A percentile compares a stretch with the other conserved stretches of the same genome.
Conservation (phyloP, 2,797 vertebrate genomes). For the Chelmon rostratus region DNA sequence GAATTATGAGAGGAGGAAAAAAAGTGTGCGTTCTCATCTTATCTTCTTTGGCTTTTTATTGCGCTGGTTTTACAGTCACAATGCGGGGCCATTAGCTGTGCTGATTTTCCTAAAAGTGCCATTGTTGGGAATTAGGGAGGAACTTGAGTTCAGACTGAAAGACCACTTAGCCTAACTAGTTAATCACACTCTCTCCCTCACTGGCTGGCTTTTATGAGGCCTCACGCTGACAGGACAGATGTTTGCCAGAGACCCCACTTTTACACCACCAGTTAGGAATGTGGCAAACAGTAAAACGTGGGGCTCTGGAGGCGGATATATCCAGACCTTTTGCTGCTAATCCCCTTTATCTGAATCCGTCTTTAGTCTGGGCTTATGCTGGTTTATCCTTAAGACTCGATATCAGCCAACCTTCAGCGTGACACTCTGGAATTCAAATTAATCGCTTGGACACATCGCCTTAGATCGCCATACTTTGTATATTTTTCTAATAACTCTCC, state of each 20-base stretch:
- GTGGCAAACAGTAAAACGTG: constrained; percentile 75
- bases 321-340: constrained; percentile 77
- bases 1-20: constrained; percentile 37
- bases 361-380: constrained; percentile 72
- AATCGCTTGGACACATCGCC: constrained; percentile 57
- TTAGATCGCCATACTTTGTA: constrained; percentile 50
- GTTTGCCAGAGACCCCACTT: constrained; percentile 80
- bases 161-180: constrained; percentile 80
- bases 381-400: constrained; percentile 77
- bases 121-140: constrained; percentile 75
- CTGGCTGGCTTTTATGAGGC: constrained; percentile 72
- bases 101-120: constrained; percentile 70
- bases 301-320: constrained; percentile 64
- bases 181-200: constrained; percentile 71
- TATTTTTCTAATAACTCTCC: constrained; percentile 56
- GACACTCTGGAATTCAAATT: constrained; percentile 70
- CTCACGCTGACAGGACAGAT: constrained; percentile 81
- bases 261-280: constrained; percentile 79
- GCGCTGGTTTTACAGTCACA: constrained; percentile 47
- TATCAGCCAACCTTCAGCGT: constrained; percentile 69
- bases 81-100: constrained; percentile 59
- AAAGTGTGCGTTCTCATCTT: constrained; percentile 47
- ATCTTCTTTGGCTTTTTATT: constrained; percentile 66
- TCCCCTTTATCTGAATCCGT: constrained; percentile 79
- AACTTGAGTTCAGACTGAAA: constrained; percentile 73